Conservation (phyloP, 2,888 invertebrate species). For the Branchellion lobata region DNA sequence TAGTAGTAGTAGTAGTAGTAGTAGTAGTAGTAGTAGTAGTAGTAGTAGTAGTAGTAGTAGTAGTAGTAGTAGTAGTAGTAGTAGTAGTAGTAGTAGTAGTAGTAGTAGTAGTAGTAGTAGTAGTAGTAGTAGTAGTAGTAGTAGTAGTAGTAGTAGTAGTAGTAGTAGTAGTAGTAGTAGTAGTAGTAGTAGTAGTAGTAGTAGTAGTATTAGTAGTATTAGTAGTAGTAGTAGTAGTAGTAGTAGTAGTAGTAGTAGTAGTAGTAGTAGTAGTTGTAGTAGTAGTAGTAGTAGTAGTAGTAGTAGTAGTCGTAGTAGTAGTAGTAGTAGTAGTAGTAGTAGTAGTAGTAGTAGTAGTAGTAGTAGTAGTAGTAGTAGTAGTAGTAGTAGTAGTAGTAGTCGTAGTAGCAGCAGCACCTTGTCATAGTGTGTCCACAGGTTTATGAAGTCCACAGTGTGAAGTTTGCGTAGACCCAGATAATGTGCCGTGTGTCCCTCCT, state of each 20-base stretch:
- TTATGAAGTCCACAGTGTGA: conserved; percentile 15
- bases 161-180: not conserved
- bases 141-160: not conserved
- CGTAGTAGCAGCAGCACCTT: not conserved
- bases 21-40: not conserved
- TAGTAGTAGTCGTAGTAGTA: not conserved
- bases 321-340: not conserved
- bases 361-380: not conserved
- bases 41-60: not conserved
- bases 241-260: not conserved
- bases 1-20: not conserved
- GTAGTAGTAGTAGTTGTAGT: not conserved
- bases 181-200: not conserved
- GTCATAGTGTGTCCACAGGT: not conserved
- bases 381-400: not conserved
- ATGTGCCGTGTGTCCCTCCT: no score
- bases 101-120: not conserved
- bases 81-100: not conserved
- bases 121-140: not conserved
- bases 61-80: not conserved
- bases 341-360: not conserved
- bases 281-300: not conserved
- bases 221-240: not conserved
- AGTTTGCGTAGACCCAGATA: not conserved
- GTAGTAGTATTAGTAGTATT: not conserved